Evolutionary conservation across 2,888 invertebrate genomes (phyloP), one percentile per base, ranked within the genome.

Genomic region (Eupithecia dodoneata): DNA sequence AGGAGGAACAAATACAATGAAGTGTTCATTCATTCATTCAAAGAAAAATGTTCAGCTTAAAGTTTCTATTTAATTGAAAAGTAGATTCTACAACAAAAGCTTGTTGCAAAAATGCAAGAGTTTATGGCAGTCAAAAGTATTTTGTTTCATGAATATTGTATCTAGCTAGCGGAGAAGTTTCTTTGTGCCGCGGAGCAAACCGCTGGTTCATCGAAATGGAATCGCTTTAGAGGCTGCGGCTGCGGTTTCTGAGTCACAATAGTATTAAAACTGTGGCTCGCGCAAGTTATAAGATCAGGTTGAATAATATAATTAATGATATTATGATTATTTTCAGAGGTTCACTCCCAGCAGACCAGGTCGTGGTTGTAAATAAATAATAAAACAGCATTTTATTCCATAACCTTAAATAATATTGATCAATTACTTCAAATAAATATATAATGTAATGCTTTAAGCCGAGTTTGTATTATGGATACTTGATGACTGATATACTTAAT

Each of bases 241-340:
- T 74, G 78, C 72, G 76, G 76, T 72, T 71, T 69, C 69, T n/a
- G 52, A 59, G 69, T 71, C 69, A 76, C 71, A 55, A 67, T 52
- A 71, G 71, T 67, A 74, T 76, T 76, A 73, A 71, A 71, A 70
- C 70, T 47, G 30, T 49, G 30, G 6, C 41, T 12, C 15, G 70
- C 30, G 18, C 45, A 44, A 69, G 67, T n/a, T 12, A 4, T 12
- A 66, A 59, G 55, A 59, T 59, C 2, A 59, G 2, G 7, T 4
- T 2, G 9, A 2, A 55, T 7, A n/a, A 6, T 44, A 44, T 44
- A 44, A 7, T 6, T 44, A 44, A 6, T 44, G 44, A 30, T 30
- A 30, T 30, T 30, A 30, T 30, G 4, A 44, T 44, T 44, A 44
- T 6, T 55, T 5, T n/a, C 7, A 52, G 2, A 15, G 7, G 6